Evolutionary conservation across 2,113 vertebrate genomes (phyloP), one percentile per base, ranked within the genome.

Genomic region (Phaethon lepturus): DNA sequence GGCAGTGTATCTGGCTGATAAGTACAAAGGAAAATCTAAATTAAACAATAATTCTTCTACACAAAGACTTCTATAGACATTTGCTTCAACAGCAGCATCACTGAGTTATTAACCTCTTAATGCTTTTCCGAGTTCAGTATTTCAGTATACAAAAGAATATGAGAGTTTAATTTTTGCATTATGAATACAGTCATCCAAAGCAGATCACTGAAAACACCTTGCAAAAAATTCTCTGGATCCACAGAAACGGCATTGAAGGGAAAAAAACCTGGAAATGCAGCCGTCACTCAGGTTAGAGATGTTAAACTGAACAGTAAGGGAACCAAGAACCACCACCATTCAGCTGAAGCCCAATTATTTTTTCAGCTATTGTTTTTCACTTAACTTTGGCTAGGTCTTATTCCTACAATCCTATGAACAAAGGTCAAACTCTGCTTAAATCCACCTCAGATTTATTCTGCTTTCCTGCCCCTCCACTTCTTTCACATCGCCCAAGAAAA

Each of bases 261-360:
- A 9, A 29, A 52, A 42, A 76, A n/a, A 11, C 25, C 17, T 11
- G 44, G 44, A 53, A 91, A 49, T 14, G 13, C 33, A 52, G 35
- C 0, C 0, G 26, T 29, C 13, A 33, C 33, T 80, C 68, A 20
- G 0, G 0, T 53, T 22, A 35, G 42, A 76, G 55, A 24, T 17
- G 26, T 9, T 33, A 35, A n/a, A 35, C 58, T 44, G 26, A 74
- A 22, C 76, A 49, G 11, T 0, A 31, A 52, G 45, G 72, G 45
- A 80, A 40, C 38, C 23, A 42, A 64, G 19, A 47, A 5, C 23
- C 59, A 38, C 26, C 14, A 38, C 26, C 67, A 23, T 28, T 47
- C 74, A 64, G 49, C 10, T 49, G 62, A 72, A 53, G 49, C 44
- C 50, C 6, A 23, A 35, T 24, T 14, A n/a, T 42, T 63, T 63